Evolutionary conservation across 2,888 invertebrate genomes (phyloP), one percentile per base, ranked within the genome.

Genomic region (Drosophila kuntzei): DNA sequence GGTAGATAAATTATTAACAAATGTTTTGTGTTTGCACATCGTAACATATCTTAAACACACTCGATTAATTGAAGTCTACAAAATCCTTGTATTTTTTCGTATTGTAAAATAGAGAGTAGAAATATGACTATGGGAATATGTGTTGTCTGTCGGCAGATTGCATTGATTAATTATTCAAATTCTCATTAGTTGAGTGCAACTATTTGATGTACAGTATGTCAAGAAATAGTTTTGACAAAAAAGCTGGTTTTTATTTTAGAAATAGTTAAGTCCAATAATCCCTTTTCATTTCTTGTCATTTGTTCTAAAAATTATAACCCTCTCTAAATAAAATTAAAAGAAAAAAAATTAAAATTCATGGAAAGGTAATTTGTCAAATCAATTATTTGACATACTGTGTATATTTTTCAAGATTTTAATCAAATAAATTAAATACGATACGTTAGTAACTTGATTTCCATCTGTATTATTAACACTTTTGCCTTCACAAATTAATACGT

Each of bases 391-490:
- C 8, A 36, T n/a, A 39, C 57, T 27, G 43, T n/a, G 7, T 37
- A 9, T 14, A 43, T 29, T 20, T 29, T 18, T 20, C 11, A 7
- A 37, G 37, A 57, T 11, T 57, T 37, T 12, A 20, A 36, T 37
- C 43, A 50, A 49, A 36, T 47, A 37, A 50, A 37, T 54, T 60
- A 54, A 54, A 58, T 51, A 22, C 12, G 20, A 39, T 14, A 43
- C 32, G 29, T 43, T 25, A 34, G 55, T 72, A 67, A 53, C 61
- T 53, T 39, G 32, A 62, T 70, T 57, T 29, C 36, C 27, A 57
- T 16, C 47, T 27, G 54, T 34, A 43, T 50, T 41, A 67, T 71
- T 54, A 77, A 37, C 65, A 77, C 58, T 36, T 71, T 62, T 55
- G 62, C 51, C 59, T 72, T 62, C 61, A 62, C 58, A 66, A 72